Evolutionary conservation across 1,140 invertebrate species (phyloP).

Genomic region (Leptinotarsa defecta): DNA sequence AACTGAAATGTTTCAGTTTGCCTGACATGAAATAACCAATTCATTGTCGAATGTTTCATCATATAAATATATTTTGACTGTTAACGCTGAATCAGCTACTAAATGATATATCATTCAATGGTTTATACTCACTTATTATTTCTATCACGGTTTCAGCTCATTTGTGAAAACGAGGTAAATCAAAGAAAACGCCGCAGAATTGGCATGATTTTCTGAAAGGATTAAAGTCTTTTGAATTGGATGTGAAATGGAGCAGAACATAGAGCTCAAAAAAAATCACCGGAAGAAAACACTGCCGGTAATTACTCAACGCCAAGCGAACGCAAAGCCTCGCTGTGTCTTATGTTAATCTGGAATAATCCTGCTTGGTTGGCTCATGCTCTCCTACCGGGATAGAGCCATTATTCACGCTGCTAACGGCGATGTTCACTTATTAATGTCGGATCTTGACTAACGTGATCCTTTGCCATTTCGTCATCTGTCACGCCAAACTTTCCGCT

Average conservation of each 20-base stretch:
- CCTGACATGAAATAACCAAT: no score
- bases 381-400: slow-evolving; percentile 47
- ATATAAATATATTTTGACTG: no score
- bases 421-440: slow-evolving; percentile 46
- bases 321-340: slow-evolving; percentile 55
- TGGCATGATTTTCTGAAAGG: no score
- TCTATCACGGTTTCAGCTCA: no score
- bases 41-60: no score
- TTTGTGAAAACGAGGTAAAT: no score
- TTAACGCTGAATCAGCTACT: no score
- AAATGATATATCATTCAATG: no score
- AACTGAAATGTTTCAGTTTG: no score
- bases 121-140: no score
- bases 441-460: slow-evolving; percentile 41
- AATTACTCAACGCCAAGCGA: slow-evolving; percentile 56
- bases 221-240: background rate
- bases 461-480: slow-evolving; percentile 44
- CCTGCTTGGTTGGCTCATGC: slow-evolving; percentile 53
- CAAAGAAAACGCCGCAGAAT: no score
- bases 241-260: background rate
- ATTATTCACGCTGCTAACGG: slow-evolving; percentile 48
- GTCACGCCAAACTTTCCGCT: slow-evolving; percentile 40
- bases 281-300: slow-evolving; percentile 47
- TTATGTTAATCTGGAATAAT: slow-evolving; percentile 57
- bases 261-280: slow-evolving; percentile 42